Conservation (phyloP, 2,797 vertebrate genomes). For the Allobates femoralis region DNA sequence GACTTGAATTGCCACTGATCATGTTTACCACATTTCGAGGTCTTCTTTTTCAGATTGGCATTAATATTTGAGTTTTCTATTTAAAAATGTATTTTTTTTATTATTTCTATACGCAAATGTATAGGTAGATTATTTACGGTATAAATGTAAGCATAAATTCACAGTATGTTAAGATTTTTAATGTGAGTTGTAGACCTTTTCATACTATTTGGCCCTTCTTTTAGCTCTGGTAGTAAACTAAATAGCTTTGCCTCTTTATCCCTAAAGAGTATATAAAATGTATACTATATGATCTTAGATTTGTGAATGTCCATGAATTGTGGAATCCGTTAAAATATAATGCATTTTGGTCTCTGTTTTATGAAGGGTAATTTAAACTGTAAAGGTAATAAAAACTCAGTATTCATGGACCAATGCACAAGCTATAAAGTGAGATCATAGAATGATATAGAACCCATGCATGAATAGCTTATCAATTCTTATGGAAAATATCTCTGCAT, state of each 20-base stretch:
- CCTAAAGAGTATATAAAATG: slow-evolving; percentile 32
- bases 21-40: too few relatives aligned
- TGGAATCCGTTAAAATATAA: slow-evolving; percentile 34
- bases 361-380: slow-evolving; percentile 34
- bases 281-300: slow-evolving; percentile 26
- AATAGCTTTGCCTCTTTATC: slow-evolving; percentile 27
- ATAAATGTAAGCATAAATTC: not conserved
- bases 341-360: slow-evolving; percentile 38
- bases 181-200: not conserved
- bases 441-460: slow-evolving; percentile 43
- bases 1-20: too few relatives aligned
- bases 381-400: slow-evolving; percentile 41
- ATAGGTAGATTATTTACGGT: not conserved
- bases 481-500: slow-evolving; percentile 47
- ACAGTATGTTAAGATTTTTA: not conserved
- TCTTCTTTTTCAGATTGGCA: too few relatives aligned
- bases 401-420: slow-evolving; percentile 39
- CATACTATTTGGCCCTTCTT: not conserved
- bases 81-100: not conserved
- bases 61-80: too few relatives aligned
- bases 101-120: not conserved
- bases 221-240: not conserved
- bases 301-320: slow-evolving; percentile 33
- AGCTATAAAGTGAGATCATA: slow-evolving; percentile 39
- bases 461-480: slow-evolving; percentile 44